Evolutionary conservation across 2,888 invertebrate genomes (phyloP).

Genomic region (Blastobasis adustella): DNA sequence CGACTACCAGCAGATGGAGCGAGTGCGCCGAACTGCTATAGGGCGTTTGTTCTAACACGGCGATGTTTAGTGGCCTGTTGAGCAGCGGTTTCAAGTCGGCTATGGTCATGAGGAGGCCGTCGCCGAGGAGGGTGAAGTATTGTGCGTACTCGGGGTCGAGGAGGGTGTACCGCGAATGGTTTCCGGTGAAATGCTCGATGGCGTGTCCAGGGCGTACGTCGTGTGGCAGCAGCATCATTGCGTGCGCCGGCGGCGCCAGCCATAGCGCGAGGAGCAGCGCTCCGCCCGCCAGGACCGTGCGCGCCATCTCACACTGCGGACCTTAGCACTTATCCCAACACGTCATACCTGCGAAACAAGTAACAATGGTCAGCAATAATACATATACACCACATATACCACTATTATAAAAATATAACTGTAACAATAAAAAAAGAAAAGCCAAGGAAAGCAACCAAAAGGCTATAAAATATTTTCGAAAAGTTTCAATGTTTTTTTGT

Average conservation of each 20-base stretch:
- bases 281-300: constrained; percentile 51
- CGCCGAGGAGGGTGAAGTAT: constrained; percentile 90
- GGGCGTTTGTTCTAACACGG: constrained; percentile 87
- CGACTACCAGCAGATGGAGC: constrained; percentile 87
- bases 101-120: constrained; percentile 94
- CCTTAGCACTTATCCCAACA: constrained; percentile 50
- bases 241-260: constrained; percentile 42
- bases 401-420: constrained; percentile 11
- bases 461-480: too few species aligned
- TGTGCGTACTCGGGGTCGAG: constrained; percentile 87
- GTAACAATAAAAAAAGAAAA: too few species aligned
- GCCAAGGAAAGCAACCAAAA: too few species aligned
- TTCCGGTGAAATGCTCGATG: constrained; percentile 83
- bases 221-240: constrained; percentile 85
- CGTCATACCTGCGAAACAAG: constrained; percentile 51
- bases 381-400: background rate
- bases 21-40: constrained; percentile 87
- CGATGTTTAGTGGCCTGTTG: constrained; percentile 86
- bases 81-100: constrained; percentile 88
- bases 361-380: too few species aligned
- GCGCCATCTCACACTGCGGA: constrained; percentile 56
- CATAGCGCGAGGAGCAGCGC: constrained; percentile 55
- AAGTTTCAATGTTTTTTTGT: too few species aligned
- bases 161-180: constrained; percentile 69
- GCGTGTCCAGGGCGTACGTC: constrained; percentile 93